Percentiles rank a stretch among this genome's conserved stretches.
These are phyloP conservation scores for Numenius arquata DNA, from an alignment of 2,113 vertebrate genomes.

Conservation along the genomic window DNA sequence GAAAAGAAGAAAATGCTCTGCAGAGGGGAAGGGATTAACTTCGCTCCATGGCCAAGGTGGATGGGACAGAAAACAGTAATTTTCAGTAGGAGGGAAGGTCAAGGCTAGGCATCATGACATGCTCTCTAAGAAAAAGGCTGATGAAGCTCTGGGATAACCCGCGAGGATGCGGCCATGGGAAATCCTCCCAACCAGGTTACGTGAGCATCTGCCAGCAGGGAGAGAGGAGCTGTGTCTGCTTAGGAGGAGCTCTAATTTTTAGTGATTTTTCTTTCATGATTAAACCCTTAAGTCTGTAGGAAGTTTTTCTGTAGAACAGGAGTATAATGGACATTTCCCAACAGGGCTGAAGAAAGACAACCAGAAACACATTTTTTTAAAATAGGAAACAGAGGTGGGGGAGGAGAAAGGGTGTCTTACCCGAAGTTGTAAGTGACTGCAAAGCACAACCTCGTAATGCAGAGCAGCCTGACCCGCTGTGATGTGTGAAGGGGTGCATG, in stretches of 20 bases:
- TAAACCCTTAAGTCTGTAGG: neutral
- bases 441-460: rapidly evolving
- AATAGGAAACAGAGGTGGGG: too few relatives aligned
- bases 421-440: neutral
- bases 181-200: neutral
- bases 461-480: neutral
- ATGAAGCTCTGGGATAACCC: neutral
- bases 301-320: neutral
- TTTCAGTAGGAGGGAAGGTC: neutral
- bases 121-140: neutral
- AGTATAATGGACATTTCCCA: neutral
- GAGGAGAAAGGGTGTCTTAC: neutral
- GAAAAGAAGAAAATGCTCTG: neutral
- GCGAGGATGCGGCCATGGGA: rapidly evolving
- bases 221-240: neutral
- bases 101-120: neutral
- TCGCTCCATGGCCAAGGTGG: neutral
- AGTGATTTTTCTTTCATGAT: neutral
- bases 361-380: neutral
- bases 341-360: neutral
- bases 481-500: neutral
- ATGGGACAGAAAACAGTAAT: neutral
- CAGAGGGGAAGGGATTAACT: neutral
- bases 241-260: neutral
- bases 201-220: neutral